Conservation (phyloP, 1,140 invertebrate species). For the Leptestheria dahalacensis region DNA sequence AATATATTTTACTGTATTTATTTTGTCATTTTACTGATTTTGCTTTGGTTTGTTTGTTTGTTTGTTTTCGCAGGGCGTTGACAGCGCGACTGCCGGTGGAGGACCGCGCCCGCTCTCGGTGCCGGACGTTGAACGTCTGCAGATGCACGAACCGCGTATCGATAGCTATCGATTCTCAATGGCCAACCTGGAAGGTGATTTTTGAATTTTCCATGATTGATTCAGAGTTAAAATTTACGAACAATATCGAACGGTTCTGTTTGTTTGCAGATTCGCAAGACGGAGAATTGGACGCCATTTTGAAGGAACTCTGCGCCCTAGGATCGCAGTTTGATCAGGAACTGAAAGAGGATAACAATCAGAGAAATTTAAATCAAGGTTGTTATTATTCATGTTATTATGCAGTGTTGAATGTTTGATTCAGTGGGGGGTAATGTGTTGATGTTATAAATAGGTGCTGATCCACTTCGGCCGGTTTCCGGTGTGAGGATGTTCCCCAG, state of each 20-base stretch:
- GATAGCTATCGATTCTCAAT: conserved; percentile 80
- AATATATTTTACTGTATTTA: too few relatives aligned
- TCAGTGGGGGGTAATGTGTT: too few relatives aligned
- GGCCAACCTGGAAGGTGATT: conserved; percentile 67
- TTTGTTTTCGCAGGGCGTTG: conserved; percentile 39
- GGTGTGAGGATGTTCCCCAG: too few relatives aligned
- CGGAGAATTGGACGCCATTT: conserved; percentile 85
- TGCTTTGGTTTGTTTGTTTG: too few relatives aligned
- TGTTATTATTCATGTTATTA: not conserved
- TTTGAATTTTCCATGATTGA: not conserved
- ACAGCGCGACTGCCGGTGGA: conserved; percentile 33
- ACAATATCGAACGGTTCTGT: conserved; percentile 9
- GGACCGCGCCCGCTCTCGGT: conserved; percentile 35
- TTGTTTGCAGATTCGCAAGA: conserved; percentile 66
- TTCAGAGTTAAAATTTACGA: not conserved
- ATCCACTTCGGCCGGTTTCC: too few relatives aligned
- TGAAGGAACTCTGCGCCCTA: conserved; percentile 81
- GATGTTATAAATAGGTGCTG: too few relatives aligned
- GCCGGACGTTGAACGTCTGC: conserved; percentile 28
- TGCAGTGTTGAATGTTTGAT: not conserved
- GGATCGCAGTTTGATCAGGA: conserved; percentile 58
- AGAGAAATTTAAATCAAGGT: not conserved
- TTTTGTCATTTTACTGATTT: too few relatives aligned
- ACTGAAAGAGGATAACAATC: conserved; percentile 18
- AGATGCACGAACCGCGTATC: conserved; percentile 48